These are phyloP conservation scores for Phyllostomus hastatus DNA, from an alignment of 2,113 vertebrate species.

Conservation along the genomic window DNA sequence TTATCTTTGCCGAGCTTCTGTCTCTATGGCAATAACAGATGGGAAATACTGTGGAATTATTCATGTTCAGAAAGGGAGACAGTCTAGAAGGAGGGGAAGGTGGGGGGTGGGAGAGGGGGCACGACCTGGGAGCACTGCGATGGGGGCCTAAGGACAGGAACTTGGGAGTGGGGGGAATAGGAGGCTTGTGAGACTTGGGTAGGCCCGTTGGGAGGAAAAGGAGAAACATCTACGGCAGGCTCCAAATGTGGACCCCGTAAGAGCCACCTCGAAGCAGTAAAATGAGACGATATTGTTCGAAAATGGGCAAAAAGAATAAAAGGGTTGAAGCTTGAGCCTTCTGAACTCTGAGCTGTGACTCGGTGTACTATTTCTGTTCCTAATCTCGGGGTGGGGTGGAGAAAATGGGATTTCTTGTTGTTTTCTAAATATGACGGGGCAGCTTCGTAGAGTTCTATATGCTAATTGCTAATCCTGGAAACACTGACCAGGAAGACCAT, in stretches of 20 bases:
- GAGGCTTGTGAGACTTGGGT: not conserved
- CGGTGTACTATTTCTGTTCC: constrained; percentile 61
- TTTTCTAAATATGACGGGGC: constrained; percentile 47
- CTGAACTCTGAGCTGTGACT: not conserved
- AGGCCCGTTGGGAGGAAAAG: not conserved
- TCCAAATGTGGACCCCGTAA: not conserved
- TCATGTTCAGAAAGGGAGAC: constrained; percentile 71
- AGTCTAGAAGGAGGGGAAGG: constrained; percentile 7
- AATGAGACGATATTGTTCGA: not conserved
- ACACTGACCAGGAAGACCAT: not conserved
- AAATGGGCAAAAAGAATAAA: not conserved
- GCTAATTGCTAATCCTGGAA: not conserved
- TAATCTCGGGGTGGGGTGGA: constrained; percentile 25
- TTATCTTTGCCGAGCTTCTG: constrained; percentile 75
- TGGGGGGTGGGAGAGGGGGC: constrained; percentile 3
- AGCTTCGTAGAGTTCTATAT: not conserved
- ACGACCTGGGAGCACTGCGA: not conserved
- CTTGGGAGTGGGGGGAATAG: not conserved
- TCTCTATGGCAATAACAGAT: constrained; percentile 79
- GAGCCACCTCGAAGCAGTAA: not conserved
- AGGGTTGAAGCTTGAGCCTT: not conserved
- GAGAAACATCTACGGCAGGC: not conserved
- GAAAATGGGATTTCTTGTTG: constrained; percentile 50
- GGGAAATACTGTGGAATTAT: constrained; percentile 75
- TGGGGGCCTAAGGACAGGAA: not conserved